Percentiles rank a stretch among this genome's conserved stretches.
phyloP scores from a whole-genome alignment of 2,888 invertebrate species.

The Drosophila kokeensis region DNA sequence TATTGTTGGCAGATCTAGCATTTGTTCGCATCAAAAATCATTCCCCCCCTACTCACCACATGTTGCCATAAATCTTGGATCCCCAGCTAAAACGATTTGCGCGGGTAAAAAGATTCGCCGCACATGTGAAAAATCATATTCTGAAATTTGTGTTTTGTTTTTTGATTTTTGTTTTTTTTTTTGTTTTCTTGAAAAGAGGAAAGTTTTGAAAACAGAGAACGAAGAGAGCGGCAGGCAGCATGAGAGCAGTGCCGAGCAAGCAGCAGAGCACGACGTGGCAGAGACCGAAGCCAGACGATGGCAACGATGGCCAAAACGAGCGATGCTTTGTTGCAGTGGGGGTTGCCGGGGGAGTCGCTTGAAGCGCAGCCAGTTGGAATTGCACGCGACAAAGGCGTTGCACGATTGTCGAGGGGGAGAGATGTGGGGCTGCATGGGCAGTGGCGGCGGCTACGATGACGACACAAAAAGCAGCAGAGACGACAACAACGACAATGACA shows the following conservation, averaged over 20 bases:
- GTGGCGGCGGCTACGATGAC: slow-evolving; percentile 59
- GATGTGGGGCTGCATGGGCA: slow-evolving; percentile 3
- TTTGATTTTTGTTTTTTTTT: neutral
- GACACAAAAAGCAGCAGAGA: slow-evolving; percentile 65
- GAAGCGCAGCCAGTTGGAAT: slow-evolving; percentile 84
- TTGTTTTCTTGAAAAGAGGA: slow-evolving; percentile 17
- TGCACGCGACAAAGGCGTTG: slow-evolving; percentile 60
- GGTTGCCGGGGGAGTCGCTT: slow-evolving; percentile 63
- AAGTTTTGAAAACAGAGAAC: slow-evolving; percentile 38
- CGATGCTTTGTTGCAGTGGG: slow-evolving; percentile 22
- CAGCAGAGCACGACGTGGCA: slow-evolving; percentile 46
- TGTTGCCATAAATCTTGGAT: slow-evolving; percentile 53
- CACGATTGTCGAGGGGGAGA: slow-evolving; percentile 16
- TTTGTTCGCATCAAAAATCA: neutral
- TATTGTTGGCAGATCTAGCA: slow-evolving; percentile 4
- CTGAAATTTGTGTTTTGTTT: slow-evolving; percentile 23
- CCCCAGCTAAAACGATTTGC: slow-evolving; percentile 41
- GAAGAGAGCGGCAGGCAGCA: slow-evolving; percentile 22
- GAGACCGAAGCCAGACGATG: slow-evolving; percentile 54
- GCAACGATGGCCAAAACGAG: slow-evolving; percentile 26
- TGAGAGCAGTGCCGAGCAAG: slow-evolving; percentile 30
- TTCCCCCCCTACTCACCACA: slow-evolving; percentile 26
- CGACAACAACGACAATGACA: slow-evolving; percentile 28
- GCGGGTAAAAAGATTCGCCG: slow-evolving; percentile 53
- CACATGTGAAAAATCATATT: slow-evolving; percentile 41